These are phyloP conservation scores for Ceraclea dissimilis DNA, from an alignment of 2,888 invertebrate species.

Conservation along the genomic window DNA sequence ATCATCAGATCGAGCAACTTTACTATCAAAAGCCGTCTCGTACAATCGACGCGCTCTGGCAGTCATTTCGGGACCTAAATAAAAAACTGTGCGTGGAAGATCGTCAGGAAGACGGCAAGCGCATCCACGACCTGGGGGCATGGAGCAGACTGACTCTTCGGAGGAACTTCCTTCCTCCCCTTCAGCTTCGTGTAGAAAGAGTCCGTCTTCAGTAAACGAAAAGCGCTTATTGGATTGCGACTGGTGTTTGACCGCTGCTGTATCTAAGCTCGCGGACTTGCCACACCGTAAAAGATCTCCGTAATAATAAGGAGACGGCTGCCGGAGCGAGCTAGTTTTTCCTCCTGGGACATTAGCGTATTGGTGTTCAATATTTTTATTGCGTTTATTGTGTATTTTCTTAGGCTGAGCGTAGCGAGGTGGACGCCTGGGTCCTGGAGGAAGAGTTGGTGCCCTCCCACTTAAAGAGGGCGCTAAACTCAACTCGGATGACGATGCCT, in stretches of 20 bases:
- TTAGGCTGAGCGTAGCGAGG: conserved; percentile 38
- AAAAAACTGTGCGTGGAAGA: conserved; percentile 58
- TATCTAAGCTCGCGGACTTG: conserved; percentile 59
- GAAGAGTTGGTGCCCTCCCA: conserved; percentile 45
- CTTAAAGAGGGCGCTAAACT: conserved; percentile 28
- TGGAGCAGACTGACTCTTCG: conserved; percentile 51
- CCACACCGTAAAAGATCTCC: conserved; percentile 63
- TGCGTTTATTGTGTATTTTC: conserved; percentile 25
- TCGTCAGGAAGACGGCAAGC: conserved; percentile 48
- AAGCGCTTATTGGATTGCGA: conserved; percentile 48
- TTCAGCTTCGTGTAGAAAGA: conserved; percentile 32
- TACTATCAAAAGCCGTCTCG: conserved; percentile 86
- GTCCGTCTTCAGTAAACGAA: conserved; percentile 64
- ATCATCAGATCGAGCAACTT: conserved; percentile 72
- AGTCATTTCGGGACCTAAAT: conserved; percentile 55
- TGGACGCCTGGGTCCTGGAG: conserved; percentile 51
- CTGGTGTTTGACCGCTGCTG: conserved; percentile 31
- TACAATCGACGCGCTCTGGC: conserved; percentile 69
- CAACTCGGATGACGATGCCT: conserved; percentile 38
- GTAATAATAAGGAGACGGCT: conserved; percentile 79
- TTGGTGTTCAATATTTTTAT: conserved; percentile 39
- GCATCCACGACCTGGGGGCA: conserved; percentile 60
- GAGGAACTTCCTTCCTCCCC: conserved; percentile 40
- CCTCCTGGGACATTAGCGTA: conserved; percentile 45
- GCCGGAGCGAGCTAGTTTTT: conserved; percentile 41